Percentiles rank a stretch among this genome's conserved stretches.
phyloP scores from a whole-genome alignment of 2,113 vertebrate genomes.

The Plectropomus leopardus region DNA sequence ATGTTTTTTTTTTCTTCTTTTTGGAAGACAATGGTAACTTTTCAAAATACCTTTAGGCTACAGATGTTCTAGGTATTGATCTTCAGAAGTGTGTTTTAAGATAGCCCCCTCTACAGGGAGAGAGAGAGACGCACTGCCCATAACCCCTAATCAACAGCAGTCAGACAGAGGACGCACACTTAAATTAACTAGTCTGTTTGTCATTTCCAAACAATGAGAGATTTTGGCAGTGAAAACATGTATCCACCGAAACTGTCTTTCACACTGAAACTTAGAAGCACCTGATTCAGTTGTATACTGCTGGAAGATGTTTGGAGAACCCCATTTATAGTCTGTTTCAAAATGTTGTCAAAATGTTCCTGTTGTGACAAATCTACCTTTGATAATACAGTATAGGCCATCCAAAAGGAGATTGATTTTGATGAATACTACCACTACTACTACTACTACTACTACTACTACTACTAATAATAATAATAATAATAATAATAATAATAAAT shows the following conservation, averaged over 20 bases:
- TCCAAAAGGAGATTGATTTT: slow-evolving; percentile 41
- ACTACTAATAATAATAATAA: too few relatives aligned
- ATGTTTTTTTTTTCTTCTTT: background rate
- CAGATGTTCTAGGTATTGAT: slow-evolving; percentile 8
- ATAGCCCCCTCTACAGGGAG: background rate
- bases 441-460: too few relatives aligned
- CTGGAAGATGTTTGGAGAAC: background rate
- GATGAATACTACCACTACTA: too few relatives aligned
- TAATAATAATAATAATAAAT: too few relatives aligned
- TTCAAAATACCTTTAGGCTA: slow-evolving; percentile 9
- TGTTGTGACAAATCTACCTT: slow-evolving; percentile 36
- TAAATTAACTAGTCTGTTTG: slow-evolving; percentile 33
- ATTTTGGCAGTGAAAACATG: slow-evolving; percentile 18
- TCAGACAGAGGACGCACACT: slow-evolving; percentile 3
- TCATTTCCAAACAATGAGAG: slow-evolving; percentile 4
- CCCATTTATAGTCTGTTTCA: slow-evolving; percentile 37
- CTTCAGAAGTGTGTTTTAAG: background rate
- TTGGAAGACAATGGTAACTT: background rate
- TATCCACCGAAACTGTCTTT: background rate
- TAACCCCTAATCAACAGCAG: slow-evolving; percentile 7
- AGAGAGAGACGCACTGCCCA: slow-evolving; percentile 12
- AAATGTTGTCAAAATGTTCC: too few relatives aligned
- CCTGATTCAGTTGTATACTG: background rate
- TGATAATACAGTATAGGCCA: slow-evolving; percentile 62
- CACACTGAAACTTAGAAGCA: background rate